Conservation (phyloP, 2,113 vertebrate genomes). For the Potamarius usumacintae region DNA sequence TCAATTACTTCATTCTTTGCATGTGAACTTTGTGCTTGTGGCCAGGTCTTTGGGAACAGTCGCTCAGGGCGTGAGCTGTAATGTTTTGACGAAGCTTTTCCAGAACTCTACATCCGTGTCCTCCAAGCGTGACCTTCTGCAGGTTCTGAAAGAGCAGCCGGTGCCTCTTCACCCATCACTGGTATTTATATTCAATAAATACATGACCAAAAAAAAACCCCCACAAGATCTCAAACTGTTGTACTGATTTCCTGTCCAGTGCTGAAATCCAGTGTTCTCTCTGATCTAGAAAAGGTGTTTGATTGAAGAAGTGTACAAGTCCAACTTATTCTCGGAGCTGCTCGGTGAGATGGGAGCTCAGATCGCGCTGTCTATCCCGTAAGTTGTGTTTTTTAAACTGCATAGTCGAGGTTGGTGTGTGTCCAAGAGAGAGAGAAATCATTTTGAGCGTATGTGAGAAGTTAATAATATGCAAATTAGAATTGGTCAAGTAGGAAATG, state of each 20-base stretch:
- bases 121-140: conserved; percentile 59
- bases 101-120: conserved; percentile 16
- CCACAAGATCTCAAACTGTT: not conserved
- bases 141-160: conserved; percentile 66
- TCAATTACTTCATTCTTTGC: not conserved
- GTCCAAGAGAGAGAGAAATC: not conserved
- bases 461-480: not conserved
- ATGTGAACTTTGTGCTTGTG: not conserved
- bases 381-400: conserved; percentile 54
- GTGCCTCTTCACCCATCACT: conserved; percentile 69
- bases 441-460: not conserved
- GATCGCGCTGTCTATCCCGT: conserved; percentile 74
- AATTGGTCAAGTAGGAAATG: not conserved
- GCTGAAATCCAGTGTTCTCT: not conserved
- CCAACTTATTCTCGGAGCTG: conserved; percentile 69
- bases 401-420: not conserved
- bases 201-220: too few species aligned
- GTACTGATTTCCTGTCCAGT: not conserved
- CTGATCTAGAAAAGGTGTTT: conserved; percentile 73
- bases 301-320: conserved; percentile 64
- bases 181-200: conserved; percentile 56
- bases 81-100: conserved; percentile 54
- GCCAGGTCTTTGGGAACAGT: conserved; percentile 69
- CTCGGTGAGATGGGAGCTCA: conserved; percentile 69
- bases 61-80: conserved; percentile 70